Conservation (phyloP, 2,888 invertebrate genomes). For the Trichopria drosophilae region DNA sequence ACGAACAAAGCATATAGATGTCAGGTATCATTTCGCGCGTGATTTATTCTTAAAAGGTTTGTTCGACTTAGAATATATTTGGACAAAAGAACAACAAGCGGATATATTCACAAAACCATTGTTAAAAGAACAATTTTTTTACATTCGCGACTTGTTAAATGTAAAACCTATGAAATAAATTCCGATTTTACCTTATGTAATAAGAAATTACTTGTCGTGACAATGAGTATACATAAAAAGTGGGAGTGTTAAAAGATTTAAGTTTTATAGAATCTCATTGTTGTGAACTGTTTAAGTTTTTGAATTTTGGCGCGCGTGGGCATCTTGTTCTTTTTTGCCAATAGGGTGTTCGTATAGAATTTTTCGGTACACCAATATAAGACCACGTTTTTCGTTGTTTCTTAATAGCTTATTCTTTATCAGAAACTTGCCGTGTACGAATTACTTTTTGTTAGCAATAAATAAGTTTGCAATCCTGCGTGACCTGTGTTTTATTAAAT, state of each 20-base stretch:
- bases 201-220: constrained; percentile 5
- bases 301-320: too few species aligned
- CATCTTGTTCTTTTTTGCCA: too few species aligned
- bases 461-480: too few species aligned
- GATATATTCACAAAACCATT: constrained; percentile 15
- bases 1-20: constrained; percentile 22
- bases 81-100: constrained; percentile 19
- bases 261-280: too few species aligned
- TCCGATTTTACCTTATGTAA: background rate
- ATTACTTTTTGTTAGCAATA: too few species aligned
- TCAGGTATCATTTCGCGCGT: constrained; percentile 14
- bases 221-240: constrained; percentile 17
- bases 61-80: constrained; percentile 12
- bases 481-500: too few species aligned
- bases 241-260: constrained; percentile 16
- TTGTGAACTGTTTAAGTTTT: too few species aligned
- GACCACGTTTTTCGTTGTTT: too few species aligned
- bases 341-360: too few species aligned
- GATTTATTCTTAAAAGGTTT: constrained; percentile 8
- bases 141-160: constrained; percentile 4
- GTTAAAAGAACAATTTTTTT: constrained; percentile 9
- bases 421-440: too few species aligned
- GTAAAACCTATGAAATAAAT: background rate
- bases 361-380: too few species aligned
- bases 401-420: too few species aligned